Evolutionary conservation across 2,113 vertebrate genomes (phyloP).

Genomic region (Chiloscyllium plagiosum): DNA sequence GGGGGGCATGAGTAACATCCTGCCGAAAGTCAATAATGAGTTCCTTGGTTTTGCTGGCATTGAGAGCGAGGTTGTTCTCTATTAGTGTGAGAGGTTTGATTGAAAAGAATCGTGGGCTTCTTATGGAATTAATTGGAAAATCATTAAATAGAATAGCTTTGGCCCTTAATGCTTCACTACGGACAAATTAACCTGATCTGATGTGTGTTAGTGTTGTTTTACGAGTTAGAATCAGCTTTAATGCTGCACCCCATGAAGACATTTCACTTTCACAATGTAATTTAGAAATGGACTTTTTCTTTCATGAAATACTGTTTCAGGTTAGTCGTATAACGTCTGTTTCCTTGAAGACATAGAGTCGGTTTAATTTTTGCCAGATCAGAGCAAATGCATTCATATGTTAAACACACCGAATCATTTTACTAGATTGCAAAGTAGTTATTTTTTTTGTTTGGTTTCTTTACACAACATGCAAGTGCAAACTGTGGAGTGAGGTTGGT

Average conservation of each 20-base stretch:
- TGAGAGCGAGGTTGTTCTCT: too few species aligned
- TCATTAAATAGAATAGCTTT: background rate
- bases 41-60: too few species aligned
- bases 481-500: background rate
- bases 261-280: background rate
- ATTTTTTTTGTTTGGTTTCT: background rate
- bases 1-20: too few species aligned
- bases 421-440: background rate
- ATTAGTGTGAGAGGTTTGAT: background rate
- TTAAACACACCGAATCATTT: background rate
- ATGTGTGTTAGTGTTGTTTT: background rate
- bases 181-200: background rate
- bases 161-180: background rate
- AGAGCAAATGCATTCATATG: background rate
- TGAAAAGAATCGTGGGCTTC: background rate
- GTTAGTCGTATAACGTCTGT: background rate
- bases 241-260: background rate
- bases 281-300: background rate
- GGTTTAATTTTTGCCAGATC: background rate
- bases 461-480: background rate
- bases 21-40: too few species aligned
- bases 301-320: background rate
- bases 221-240: background rate
- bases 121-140: background rate
- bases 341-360: background rate